These are phyloP conservation scores for Geotrypetes seraphini DNA, from an alignment of 2,797 vertebrate species.

Conservation along the genomic window DNA sequence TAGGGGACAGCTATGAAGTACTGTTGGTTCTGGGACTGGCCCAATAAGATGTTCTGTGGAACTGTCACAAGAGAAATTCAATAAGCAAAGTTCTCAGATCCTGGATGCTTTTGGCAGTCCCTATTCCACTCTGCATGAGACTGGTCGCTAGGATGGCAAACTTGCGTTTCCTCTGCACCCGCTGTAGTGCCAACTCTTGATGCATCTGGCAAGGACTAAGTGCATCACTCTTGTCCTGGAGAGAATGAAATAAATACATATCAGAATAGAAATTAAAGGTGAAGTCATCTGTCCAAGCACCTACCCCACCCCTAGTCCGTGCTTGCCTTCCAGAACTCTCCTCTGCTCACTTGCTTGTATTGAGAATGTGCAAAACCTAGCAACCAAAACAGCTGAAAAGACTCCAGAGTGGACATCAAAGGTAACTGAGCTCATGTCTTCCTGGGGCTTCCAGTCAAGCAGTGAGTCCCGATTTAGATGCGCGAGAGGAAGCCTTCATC, in stretches of 20 bases:
- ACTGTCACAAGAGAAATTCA: too few species aligned
- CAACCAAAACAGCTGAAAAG: too few species aligned
- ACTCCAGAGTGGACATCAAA: too few species aligned
- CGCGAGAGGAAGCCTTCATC: neutral
- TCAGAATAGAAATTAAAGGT: neutral
- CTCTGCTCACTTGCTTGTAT: rapidly evolving
- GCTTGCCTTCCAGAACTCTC: conserved; percentile 42
- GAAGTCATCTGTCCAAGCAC: neutral
- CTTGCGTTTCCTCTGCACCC: conserved; percentile 42
- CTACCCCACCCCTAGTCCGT: neutral
- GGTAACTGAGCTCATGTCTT: neutral
- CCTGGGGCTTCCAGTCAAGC: too few species aligned
- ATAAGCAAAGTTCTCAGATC: conserved; percentile 63
- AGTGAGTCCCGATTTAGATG: neutral
- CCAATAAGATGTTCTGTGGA: too few species aligned
- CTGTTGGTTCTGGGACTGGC: too few species aligned
- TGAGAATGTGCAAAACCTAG: rapidly evolving
- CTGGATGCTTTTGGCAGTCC: conserved; percentile 50
- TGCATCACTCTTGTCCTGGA: conserved; percentile 65
- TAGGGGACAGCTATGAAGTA: too few species aligned
- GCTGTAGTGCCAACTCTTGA: conserved; percentile 62
- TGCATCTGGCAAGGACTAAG: conserved; percentile 58
- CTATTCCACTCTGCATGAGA: conserved; percentile 47
- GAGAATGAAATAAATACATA: neutral
- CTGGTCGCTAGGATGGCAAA: conserved; percentile 69